These are phyloP conservation scores for Poeciliopsis turrubarensis DNA, from an alignment of 2,113 vertebrate species.

Conservation along the genomic window DNA sequence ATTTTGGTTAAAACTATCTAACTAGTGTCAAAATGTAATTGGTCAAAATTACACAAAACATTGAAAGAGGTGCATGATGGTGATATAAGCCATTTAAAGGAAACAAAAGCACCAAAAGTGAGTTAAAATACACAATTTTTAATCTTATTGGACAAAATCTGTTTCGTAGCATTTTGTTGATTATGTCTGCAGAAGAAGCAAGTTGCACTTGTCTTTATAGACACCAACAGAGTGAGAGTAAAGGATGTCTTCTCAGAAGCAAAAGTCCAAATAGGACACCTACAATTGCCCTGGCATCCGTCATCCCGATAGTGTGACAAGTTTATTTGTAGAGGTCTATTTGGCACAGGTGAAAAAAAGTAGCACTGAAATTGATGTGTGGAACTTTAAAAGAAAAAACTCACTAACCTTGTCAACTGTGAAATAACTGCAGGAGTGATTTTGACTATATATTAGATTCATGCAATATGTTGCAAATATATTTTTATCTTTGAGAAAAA, in stretches of 20 bases:
- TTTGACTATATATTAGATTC: neutral
- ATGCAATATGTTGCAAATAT: neutral
- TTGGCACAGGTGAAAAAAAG: constrained; percentile 42
- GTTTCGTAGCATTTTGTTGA: constrained; percentile 13
- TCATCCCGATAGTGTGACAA: constrained; percentile 60
- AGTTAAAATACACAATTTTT: neutral
- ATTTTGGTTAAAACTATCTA: neutral
- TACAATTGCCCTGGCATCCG: constrained; percentile 56
- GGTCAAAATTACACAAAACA: neutral
- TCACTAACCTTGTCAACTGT: constrained; percentile 2
- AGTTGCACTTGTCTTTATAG: constrained; percentile 69
- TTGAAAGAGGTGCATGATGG: neutral
- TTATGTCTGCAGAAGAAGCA: constrained; percentile 28
- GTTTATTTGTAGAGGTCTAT: constrained; percentile 55
- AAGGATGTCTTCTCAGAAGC: constrained; percentile 62
- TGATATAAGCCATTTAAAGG: neutral
- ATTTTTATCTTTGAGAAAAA: neutral
- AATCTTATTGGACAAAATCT: constrained; percentile 5
- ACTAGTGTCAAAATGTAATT: neutral
- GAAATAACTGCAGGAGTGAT: neutral
- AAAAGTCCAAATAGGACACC: constrained; percentile 67
- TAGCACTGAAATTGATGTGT: constrained; percentile 33
- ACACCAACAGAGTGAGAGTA: constrained; percentile 47
- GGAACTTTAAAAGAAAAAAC: constrained; percentile 4
- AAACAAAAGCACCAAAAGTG: neutral